phyloP scores from a whole-genome alignment of 2,888 invertebrate genomes.

The Hanleya hanleyi region DNA sequence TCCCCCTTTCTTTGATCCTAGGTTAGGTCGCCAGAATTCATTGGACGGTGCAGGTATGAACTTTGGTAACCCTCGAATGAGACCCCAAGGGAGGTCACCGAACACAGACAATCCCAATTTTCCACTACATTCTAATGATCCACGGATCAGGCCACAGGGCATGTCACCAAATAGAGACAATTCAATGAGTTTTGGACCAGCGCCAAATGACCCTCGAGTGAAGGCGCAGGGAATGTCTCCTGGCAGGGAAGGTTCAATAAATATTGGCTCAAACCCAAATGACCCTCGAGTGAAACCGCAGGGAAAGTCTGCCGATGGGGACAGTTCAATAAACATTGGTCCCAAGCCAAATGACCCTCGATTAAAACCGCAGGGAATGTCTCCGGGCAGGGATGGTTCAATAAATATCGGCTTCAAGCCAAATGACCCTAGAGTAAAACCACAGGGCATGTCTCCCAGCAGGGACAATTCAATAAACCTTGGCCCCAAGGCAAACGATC shows the following conservation, averaged over 20 bases:
- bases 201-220: neutral
- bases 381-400: neutral
- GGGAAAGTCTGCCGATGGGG: slow-evolving; percentile 11
- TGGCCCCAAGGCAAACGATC: neutral
- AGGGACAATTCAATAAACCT: neutral
- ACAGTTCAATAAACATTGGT: neutral
- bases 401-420: slow-evolving; percentile 21
- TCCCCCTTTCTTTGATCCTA: slow-evolving; percentile 18
- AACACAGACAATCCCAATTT: neutral
- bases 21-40: slow-evolving; percentile 8
- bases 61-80: no score
- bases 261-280: slow-evolving; percentile 19
- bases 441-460: neutral
- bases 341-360: neutral
- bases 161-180: slow-evolving; percentile 11
- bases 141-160: slow-evolving; percentile 24
- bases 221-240: neutral
- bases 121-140: neutral
- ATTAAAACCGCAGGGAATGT: neutral
- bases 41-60: neutral
- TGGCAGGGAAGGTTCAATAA: neutral
- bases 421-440: slow-evolving; percentile 27
- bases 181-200: neutral
- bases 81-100: no score
- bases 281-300: slow-evolving; percentile 29